Conservation (phyloP, 2,888 invertebrate genomes). For the Colostygia pectinataria region DNA sequence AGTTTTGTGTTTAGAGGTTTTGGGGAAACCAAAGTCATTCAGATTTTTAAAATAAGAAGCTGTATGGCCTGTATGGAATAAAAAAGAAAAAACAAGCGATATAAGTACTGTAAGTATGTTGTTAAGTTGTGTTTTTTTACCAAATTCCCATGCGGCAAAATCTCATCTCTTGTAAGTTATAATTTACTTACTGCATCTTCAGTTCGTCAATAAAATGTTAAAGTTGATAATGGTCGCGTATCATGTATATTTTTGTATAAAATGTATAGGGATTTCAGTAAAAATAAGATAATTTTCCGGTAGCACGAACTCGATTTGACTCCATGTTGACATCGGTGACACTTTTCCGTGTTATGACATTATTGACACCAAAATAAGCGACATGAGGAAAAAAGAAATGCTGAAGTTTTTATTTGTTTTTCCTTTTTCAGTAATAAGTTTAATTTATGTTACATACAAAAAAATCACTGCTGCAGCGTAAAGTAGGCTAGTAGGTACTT, state of each 20-base stretch:
- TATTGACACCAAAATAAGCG: neutral
- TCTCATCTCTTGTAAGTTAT: neutral
- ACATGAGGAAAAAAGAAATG: neutral
- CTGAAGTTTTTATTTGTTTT: neutral
- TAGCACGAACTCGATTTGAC: neutral
- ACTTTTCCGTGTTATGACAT: slow-evolving; percentile 7
- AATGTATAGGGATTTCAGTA: slow-evolving; percentile 5
- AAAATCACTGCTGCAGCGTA: too few species aligned
- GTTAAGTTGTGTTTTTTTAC: too few species aligned
- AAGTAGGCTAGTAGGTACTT: too few species aligned
- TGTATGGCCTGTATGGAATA: too few species aligned
- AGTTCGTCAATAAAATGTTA: neutral
- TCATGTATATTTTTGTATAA: slow-evolving; percentile 14
- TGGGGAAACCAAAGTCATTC: too few species aligned
- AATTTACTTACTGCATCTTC: slow-evolving; percentile 37
- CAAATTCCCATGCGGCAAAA: too few species aligned
- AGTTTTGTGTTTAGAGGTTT: too few species aligned
- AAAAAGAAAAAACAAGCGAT: too few species aligned
- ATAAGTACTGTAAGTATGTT: too few species aligned
- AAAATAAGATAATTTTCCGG: slow-evolving; percentile 1
- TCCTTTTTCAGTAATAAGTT: neutral
- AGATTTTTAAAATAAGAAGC: too few species aligned
- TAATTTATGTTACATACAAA: too few species aligned
- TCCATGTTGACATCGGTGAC: slow-evolving; percentile 18
- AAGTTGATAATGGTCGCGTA: neutral